These are phyloP conservation scores for Hecatera dysodea DNA, from an alignment of 2,888 invertebrate genomes.

Conservation along the genomic window DNA sequence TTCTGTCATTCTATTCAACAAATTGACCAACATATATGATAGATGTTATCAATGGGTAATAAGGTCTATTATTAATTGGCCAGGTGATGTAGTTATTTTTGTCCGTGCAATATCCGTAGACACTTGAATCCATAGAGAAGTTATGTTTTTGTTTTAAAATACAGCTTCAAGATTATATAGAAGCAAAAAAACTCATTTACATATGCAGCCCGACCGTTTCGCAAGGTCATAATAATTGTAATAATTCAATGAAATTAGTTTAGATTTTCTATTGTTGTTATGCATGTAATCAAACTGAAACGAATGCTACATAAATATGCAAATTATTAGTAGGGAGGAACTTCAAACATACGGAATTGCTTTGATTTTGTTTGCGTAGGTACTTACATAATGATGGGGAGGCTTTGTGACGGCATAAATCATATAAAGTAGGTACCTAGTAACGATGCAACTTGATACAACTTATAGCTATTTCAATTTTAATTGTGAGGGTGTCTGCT, in stretches of 20 bases:
- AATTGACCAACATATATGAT: constrained; percentile 13
- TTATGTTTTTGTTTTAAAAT: constrained; percentile 27
- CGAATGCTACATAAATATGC: not conserved
- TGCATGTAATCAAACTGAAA: not conserved
- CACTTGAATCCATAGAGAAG: constrained; percentile 44
- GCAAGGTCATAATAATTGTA: constrained; percentile 33
- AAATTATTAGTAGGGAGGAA: not conserved
- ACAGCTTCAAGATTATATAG: no score
- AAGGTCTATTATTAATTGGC: constrained; percentile 22
- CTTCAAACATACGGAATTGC: not conserved
- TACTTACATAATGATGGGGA: no score
- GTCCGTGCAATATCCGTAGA: constrained; percentile 11
- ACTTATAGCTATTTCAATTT: no score
- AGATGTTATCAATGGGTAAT: fast-evolving
- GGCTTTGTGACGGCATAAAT: no score
- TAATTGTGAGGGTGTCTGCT: no score
- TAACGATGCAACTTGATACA: no score
- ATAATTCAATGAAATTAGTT: constrained; percentile 30
- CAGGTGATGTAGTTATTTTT: not conserved
- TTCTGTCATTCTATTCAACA: constrained; percentile 50
- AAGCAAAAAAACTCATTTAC: constrained; percentile 3
- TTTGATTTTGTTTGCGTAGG: no score
- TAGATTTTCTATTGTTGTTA: constrained; percentile 1
- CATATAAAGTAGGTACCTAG: no score
- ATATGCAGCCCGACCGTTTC: constrained; percentile 2